Evolutionary conservation across 2,113 vertebrate species (phyloP).

Genomic region (Pampusana beccarii): DNA sequence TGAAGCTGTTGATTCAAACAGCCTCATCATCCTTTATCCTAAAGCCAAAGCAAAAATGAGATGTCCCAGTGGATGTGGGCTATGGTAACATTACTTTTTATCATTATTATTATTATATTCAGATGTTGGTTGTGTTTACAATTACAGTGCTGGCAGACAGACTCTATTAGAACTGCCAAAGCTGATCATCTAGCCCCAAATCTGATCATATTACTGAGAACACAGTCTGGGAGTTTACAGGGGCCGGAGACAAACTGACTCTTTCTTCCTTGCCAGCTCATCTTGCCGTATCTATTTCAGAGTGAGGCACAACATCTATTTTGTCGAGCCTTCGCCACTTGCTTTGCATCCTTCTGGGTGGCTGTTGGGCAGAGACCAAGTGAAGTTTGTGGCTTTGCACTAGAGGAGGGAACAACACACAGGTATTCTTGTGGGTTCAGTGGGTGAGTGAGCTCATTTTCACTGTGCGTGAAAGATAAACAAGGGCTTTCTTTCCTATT

Average conservation of each 20-base stretch:
- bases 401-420: neutral
- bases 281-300: neutral
- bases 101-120: constrained; percentile 53
- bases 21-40: constrained; percentile 49
- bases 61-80: constrained; percentile 36
- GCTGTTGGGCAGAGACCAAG: neutral
- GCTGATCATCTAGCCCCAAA: constrained; percentile 31
- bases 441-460: neutral
- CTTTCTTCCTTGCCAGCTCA: neutral
- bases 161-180: constrained; percentile 32
- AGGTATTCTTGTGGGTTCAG: rapidly evolving
- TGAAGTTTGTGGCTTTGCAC: neutral
- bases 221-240: constrained; percentile 37
- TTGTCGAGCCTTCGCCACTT: neutral
- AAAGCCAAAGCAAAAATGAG: constrained; percentile 58
- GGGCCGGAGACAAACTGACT: constrained; percentile 4
- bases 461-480: neutral
- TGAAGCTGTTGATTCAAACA: constrained; percentile 56
- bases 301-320: neutral
- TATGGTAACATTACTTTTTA: constrained; percentile 44
- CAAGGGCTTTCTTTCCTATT: neutral
- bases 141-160: constrained; percentile 48
- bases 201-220: constrained; percentile 49
- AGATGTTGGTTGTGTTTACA: constrained; percentile 63
- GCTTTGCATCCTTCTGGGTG: neutral